These are phyloP conservation scores for Numenius phaeopus DNA, from an alignment of 2,797 vertebrate species.

Conservation along the genomic window DNA sequence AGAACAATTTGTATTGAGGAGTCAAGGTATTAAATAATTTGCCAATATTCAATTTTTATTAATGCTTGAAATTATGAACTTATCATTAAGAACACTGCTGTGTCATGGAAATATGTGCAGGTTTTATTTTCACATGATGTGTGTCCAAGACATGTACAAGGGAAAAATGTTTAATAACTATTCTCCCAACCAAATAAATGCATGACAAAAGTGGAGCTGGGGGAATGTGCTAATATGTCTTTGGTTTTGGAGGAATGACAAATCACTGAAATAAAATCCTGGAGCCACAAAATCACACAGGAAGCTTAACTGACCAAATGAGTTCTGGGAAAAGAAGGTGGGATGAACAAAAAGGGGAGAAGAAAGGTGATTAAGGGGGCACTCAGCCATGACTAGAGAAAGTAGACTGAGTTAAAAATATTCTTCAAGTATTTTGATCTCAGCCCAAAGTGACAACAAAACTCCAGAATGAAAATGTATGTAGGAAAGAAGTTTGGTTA, in stretches of 20 bases:
- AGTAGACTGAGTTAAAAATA: neutral
- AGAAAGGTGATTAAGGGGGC: neutral
- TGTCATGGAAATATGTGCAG: neutral
- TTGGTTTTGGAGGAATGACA: neutral
- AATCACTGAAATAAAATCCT: neutral
- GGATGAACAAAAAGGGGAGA: neutral
- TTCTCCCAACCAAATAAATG: neutral
- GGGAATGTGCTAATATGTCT: neutral
- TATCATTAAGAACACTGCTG: neutral
- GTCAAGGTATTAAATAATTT: neutral
- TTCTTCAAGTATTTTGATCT: neutral
- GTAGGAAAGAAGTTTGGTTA: neutral
- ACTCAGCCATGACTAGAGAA: neutral
- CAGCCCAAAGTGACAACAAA: neutral
- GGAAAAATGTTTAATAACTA: neutral
- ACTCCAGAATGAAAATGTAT: neutral
- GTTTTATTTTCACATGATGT: neutral
- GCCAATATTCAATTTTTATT: neutral
- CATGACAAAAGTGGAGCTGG: neutral
- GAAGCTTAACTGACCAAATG: neutral
- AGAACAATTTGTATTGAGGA: neutral
- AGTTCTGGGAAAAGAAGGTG: neutral
- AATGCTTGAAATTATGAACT: neutral
- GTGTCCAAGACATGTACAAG: neutral
- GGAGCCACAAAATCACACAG: neutral